Evolutionary conservation across 2,113 vertebrate genomes (phyloP).

Genomic region (Cranoglanis bouderius): DNA sequence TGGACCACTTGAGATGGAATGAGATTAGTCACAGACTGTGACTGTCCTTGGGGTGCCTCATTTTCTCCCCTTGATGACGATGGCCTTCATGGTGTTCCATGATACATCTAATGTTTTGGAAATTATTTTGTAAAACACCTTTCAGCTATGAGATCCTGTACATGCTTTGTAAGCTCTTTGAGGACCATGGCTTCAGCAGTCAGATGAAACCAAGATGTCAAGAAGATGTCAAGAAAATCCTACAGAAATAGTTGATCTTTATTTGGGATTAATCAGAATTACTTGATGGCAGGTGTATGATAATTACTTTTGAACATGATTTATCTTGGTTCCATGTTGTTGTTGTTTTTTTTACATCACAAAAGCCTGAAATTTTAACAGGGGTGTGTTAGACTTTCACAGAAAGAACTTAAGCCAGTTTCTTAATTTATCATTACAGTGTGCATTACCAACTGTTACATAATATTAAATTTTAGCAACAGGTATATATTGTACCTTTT

Average conservation of each 20-base stretch:
- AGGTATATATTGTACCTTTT: not conserved
- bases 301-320: not conserved
- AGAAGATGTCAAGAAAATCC: not conserved
- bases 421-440: not conserved
- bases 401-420: not conserved
- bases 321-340: not conserved
- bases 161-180: not conserved
- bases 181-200: not conserved
- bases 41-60: not conserved
- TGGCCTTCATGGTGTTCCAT: not conserved
- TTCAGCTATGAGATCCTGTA: not conserved
- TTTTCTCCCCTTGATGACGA: not conserved
- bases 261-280: not conserved
- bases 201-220: not conserved
- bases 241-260: not conserved
- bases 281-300: not conserved
- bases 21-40: no score
- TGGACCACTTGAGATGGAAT: no score
- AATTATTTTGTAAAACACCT: not conserved
- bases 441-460: not conserved
- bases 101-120: not conserved
- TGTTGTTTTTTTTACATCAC: not conserved
- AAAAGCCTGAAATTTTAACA: not conserved
- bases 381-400: not conserved
- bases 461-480: not conserved